Evolutionary conservation across 2,888 invertebrate species (phyloP).

Genomic region (Phlogophora meticulosa): DNA sequence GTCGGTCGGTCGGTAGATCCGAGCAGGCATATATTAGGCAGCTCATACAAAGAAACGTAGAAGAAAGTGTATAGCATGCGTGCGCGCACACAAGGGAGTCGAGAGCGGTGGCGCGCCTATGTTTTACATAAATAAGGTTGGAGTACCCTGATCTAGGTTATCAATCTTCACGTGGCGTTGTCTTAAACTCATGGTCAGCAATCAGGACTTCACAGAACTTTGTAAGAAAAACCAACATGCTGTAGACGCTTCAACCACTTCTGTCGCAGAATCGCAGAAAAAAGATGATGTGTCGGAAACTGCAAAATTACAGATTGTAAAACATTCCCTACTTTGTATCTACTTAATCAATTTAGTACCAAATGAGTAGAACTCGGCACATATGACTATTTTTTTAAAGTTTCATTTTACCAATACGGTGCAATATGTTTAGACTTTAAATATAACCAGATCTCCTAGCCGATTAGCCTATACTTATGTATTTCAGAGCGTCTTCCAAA

Average conservation of each 20-base stretch:
- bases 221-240: slow-evolving; percentile 8
- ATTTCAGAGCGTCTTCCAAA: no score
- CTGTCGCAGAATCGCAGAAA: slow-evolving; percentile 30
- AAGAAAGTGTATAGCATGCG: no score
- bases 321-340: slow-evolving; percentile 17
- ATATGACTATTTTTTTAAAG: neutral
- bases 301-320: slow-evolving; percentile 46
- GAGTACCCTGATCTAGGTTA: slow-evolving; percentile 9
- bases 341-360: neutral
- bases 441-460: slow-evolving; percentile 1
- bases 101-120: no score
- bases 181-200: slow-evolving; percentile 19
- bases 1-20: no score
- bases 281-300: slow-evolving; percentile 30
- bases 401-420: neutral
- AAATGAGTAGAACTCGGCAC: neutral
- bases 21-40: no score
- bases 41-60: no score
- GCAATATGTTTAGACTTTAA: neutral
- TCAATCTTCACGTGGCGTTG: neutral
- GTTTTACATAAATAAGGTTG: neutral
- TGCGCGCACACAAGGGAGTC: no score
- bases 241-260: slow-evolving; percentile 26
- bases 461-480: neutral
- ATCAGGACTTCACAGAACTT: slow-evolving; percentile 7